Evolutionary conservation across 2,888 invertebrate species (phyloP), one percentile per base, ranked within the genome.

Genomic region (Cyclophora punctaria): DNA sequence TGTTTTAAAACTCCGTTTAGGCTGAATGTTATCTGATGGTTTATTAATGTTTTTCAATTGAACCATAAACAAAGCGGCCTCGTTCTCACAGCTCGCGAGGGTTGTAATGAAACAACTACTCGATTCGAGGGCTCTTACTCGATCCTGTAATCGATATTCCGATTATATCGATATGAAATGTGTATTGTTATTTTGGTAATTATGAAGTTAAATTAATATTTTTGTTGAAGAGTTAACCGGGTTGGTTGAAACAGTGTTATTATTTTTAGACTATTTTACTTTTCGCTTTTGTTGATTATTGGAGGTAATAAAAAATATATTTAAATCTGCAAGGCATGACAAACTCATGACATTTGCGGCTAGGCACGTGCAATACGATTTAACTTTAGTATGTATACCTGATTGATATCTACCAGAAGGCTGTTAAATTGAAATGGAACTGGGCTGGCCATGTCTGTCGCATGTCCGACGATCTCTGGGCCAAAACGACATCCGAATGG

Each of bases 121-220:
- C 58, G 65, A 70, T 48, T 62, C 59, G 58, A 75, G 70, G 60
- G 65, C 59, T 53, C 66, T 64, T 59, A 64, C 55, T 52, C 63
- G 61, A 53, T 63, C 53, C 63, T 74, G 82, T 74, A 82, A 83
- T 80, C 74, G 82, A 83, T 83, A 83, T 75, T 73, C 37, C 37
- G 72, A 73, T 69, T 73, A 57, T 50, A 48, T 44, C 44, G 33
- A 42, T 42, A 34, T 37, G 37, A 37, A 5, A 37, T 5, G 37
- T 37, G 37, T 37, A 37, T 45, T 45, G 45, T 45, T 43, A 47
- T 7, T 20, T 47, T 7, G 7, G 41, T 41, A 41, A 41, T 47
- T 34, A 41, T 34, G 4, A 43, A n/a, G 41, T 34, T 37, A 37
- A 37, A 37, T 37, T 37, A 37, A 37, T 37, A 37, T 37, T 37